phyloP scores from a whole-genome alignment of 2,797 vertebrate genomes.

The Poliocrania exsul region DNA sequence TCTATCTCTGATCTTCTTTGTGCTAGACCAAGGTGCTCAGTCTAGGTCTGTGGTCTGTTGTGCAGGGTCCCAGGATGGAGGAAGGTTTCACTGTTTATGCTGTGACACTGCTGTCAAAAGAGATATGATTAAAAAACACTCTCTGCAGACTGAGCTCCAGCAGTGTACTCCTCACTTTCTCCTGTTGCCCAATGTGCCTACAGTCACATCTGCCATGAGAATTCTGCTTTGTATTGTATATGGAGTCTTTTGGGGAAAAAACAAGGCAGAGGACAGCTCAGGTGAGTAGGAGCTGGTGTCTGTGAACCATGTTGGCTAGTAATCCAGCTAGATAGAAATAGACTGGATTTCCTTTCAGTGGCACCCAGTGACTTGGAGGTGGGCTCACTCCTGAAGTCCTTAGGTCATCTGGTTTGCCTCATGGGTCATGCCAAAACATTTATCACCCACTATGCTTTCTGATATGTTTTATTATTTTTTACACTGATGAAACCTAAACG shows the following conservation, averaged over 20 bases:
- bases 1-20: neutral
- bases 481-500: neutral
- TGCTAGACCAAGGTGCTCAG: neutral
- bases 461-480: neutral
- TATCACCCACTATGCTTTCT: neutral
- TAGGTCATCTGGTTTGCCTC: neutral
- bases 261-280: neutral
- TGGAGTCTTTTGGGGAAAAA: neutral
- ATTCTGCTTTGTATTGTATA: neutral
- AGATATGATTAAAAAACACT: neutral
- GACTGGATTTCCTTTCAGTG: neutral
- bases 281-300: neutral
- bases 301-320: neutral
- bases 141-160: rapidly evolving
- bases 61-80: neutral
- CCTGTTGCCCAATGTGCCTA: rapidly evolving
- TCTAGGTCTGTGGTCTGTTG: rapidly evolving
- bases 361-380: neutral
- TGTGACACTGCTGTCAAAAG: neutral
- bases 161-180: neutral
- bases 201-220: neutral
- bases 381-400: neutral
- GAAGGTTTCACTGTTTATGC: rapidly evolving
- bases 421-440: neutral
- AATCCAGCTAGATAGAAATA: neutral